These are phyloP conservation scores for Synergus gifuensis DNA, from an alignment of 2,888 invertebrate species.

Conservation along the genomic window DNA sequence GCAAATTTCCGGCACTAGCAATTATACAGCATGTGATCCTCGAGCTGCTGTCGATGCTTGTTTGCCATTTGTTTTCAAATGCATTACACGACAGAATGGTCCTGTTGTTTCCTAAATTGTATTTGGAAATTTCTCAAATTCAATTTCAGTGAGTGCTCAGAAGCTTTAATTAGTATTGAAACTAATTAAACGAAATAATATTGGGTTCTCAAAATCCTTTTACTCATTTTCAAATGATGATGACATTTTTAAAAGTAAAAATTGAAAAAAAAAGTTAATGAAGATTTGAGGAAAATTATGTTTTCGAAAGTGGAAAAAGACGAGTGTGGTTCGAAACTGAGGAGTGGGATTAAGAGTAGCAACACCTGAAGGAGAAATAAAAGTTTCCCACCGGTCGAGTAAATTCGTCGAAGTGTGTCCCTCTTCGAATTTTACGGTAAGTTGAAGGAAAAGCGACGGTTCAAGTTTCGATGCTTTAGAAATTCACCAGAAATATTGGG, in stretches of 20 bases:
- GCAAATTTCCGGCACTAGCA: constrained; percentile 72
- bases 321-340: not conserved
- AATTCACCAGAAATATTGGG: constrained; percentile 61
- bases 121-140: constrained; percentile 22
- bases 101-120: constrained; percentile 20
- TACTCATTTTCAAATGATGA: too few relatives aligned
- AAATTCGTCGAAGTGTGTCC: constrained; percentile 67
- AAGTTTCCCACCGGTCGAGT: constrained; percentile 67
- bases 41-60: constrained; percentile 63
- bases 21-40: constrained; percentile 66
- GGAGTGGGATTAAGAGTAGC: constrained; percentile 46
- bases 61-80: constrained; percentile 70
- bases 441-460: constrained; percentile 65
- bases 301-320: not conserved
- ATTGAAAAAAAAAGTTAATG: too few relatives aligned
- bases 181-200: constrained; percentile 38
- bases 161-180: not conserved
- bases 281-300: not conserved
- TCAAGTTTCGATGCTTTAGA: constrained; percentile 71
- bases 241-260: not conserved
- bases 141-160: not conserved
- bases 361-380: constrained; percentile 60
- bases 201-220: not conserved
- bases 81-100: constrained; percentile 57
- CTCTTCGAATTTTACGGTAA: constrained; percentile 64